Conservation (phyloP, 2,888 invertebrate genomes). For the Pterostichus niger region DNA sequence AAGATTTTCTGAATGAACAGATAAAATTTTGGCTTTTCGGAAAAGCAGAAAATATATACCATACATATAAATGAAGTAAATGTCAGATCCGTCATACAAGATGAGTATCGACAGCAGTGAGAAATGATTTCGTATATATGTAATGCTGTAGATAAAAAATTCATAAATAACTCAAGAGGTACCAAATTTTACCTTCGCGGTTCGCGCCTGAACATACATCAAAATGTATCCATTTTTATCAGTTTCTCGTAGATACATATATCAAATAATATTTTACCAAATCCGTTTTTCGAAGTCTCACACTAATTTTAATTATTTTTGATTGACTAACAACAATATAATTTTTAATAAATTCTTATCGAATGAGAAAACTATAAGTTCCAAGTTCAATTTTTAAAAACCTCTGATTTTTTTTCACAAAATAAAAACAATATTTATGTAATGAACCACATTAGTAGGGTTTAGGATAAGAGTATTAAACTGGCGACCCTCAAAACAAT, state of each 20-base stretch:
- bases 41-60: conserved; percentile 65
- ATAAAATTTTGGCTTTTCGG: conserved; percentile 53
- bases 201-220: conserved; percentile 13
- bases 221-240: conserved; percentile 41
- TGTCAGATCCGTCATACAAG: conserved; percentile 55
- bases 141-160: conserved; percentile 41
- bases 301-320: too few relatives aligned
- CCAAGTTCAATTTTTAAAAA: too few relatives aligned
- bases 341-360: too few relatives aligned
- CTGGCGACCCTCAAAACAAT: too few relatives aligned
- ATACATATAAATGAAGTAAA: conserved; percentile 66
- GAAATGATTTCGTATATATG: conserved; percentile 48
- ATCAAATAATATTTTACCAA: background rate
- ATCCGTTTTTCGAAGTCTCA: background rate
- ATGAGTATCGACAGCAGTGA: conserved; percentile 51
- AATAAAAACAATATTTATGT: too few relatives aligned
- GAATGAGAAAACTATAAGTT: too few relatives aligned
- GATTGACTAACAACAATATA: too few relatives aligned
- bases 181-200: conserved; percentile 24
- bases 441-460: too few relatives aligned
- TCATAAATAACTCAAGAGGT: conserved; percentile 42
- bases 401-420: too few relatives aligned
- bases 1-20: conserved; percentile 59
- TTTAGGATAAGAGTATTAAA: too few relatives aligned
- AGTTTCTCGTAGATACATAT: background rate